Conservation (phyloP, 30 jellyfish, hydroid and myxozoan genomes). For the Turritopsis rubra region DNA sequence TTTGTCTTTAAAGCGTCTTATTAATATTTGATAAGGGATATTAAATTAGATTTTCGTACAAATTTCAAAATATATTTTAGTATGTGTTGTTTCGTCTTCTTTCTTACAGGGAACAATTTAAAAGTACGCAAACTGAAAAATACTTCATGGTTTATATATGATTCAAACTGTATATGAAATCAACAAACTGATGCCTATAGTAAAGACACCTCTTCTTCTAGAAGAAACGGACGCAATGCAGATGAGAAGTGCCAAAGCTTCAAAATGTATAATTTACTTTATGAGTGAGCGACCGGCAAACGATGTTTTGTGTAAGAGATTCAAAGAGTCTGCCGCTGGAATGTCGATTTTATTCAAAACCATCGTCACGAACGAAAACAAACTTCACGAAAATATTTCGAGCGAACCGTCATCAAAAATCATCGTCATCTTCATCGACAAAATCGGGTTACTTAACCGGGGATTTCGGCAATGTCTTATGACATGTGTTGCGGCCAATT, state of each 20-base stretch:
- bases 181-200: too few species aligned
- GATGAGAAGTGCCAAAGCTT: background rate
- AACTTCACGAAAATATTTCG: background rate
- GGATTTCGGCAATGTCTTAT: background rate
- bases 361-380: background rate
- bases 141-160: too few species aligned
- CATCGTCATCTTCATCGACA: background rate
- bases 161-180: too few species aligned
- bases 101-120: background rate
- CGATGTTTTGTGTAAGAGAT: background rate
- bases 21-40: background rate
- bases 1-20: background rate
- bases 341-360: background rate
- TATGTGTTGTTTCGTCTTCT: background rate
- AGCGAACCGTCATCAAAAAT: background rate
- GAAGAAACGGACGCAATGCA: background rate
- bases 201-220: too few species aligned
- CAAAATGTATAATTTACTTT: background rate
- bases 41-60: background rate
- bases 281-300: background rate
- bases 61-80: background rate
- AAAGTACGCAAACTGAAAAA: too few species aligned
- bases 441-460: background rate
- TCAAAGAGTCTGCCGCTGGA: background rate
- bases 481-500: background rate